These are phyloP conservation scores for Brachionus calyciflorus DNA, from an alignment of 1,140 invertebrate species.

Conservation along the genomic window DNA sequence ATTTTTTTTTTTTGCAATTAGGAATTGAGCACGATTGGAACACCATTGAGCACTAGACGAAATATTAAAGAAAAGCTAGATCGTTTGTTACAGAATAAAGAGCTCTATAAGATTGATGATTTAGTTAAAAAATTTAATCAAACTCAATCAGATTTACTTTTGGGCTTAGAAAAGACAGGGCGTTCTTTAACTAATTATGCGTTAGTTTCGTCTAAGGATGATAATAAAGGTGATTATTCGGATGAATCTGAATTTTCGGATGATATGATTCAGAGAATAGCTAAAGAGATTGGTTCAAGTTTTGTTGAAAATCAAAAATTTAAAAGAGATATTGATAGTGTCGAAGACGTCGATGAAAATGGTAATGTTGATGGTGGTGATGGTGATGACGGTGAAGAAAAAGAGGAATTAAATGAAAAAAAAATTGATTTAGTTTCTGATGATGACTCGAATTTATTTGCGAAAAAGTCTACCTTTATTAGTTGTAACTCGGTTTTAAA, in stretches of 20 bases:
- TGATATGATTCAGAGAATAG: slow-evolving; percentile 13
- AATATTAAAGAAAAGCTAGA: slow-evolving; percentile 11
- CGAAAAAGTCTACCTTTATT: neutral
- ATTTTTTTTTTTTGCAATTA: neutral
- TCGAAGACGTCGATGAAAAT: neutral
- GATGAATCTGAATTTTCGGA: neutral
- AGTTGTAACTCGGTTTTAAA: slow-evolving; percentile 29
- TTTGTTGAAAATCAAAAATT: slow-evolving; percentile 29
- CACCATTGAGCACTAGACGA: neutral
- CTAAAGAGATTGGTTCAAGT: slow-evolving; percentile 7
- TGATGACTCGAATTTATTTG: too few species aligned
- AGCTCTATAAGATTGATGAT: neutral
- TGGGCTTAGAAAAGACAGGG: too few species aligned
- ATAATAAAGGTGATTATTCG: too few species aligned
- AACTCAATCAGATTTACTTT: neutral
- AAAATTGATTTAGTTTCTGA: too few species aligned
- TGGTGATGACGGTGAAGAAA: neutral
- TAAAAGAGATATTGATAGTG: neutral
- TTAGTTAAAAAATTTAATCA: neutral
- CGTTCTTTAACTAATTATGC: too few species aligned
- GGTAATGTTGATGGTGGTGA: neutral
- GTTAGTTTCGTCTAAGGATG: too few species aligned
- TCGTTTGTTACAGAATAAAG: neutral
- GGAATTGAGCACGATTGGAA: slow-evolving; percentile 27
- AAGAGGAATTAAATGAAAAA: too few species aligned